Percentiles rank a stretch among this genome's conserved stretches.
Evolutionary conservation across 2,113 vertebrate species (phyloP).

Genomic region (Cebus imitator): DNA sequence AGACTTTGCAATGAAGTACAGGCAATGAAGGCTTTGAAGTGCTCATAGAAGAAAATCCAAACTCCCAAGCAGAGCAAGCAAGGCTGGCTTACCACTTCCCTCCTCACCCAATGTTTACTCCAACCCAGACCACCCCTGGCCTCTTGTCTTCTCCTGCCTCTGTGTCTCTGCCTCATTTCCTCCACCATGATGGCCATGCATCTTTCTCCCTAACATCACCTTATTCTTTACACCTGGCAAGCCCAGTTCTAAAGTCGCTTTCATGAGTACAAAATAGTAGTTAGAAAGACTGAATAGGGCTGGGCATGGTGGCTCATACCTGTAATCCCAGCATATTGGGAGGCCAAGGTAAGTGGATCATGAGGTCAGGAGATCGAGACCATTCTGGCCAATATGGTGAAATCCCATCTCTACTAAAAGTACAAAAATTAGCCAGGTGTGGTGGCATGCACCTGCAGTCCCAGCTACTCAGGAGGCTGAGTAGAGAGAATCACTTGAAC

Average conservation of each 20-base stretch:
- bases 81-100: fast-evolving
- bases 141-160: not conserved
- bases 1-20: not conserved
- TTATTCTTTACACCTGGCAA: not conserved
- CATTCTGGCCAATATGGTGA: too few species aligned
- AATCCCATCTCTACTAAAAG: too few species aligned
- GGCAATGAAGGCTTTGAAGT: not conserved
- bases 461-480: too few species aligned
- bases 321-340: too few species aligned
- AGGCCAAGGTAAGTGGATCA: too few species aligned
- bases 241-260: not conserved
- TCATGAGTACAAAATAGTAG: too few species aligned
- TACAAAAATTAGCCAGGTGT: too few species aligned
- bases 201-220: not conserved
- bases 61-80: not conserved
- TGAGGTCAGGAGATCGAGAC: too few species aligned
- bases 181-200: not conserved
- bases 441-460: too few species aligned
- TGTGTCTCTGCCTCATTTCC: not conserved
- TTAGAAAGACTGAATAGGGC: too few species aligned
- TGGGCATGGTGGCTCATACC: too few species aligned
- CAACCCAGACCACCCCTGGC: fast-evolving
- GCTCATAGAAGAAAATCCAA: not conserved
- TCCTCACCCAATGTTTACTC: fast-evolving
- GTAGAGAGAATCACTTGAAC: too few species aligned